Percentiles rank a stretch among this genome's conserved stretches.
Evolutionary conservation across 2,113 vertebrate genomes (phyloP).

Genomic region (Tauraco erythrolophus): DNA sequence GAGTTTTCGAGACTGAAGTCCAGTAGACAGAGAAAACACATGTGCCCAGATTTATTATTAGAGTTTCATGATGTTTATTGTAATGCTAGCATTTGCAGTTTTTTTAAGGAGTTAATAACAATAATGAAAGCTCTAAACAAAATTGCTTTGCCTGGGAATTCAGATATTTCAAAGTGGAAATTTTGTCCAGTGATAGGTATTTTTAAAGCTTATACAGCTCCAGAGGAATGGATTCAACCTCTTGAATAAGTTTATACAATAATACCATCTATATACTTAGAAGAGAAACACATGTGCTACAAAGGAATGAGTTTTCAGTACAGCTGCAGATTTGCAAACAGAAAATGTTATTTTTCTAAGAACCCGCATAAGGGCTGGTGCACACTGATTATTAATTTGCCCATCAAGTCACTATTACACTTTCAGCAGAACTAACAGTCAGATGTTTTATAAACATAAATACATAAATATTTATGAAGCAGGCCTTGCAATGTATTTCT

Average conservation of each 20-base stretch:
- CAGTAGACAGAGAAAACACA: not conserved
- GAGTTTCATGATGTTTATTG: not conserved
- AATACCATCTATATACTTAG: not conserved
- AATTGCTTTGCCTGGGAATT: not conserved
- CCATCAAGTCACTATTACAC: not conserved
- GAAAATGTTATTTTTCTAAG: not conserved
- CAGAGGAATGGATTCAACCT: not conserved
- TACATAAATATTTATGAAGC: conserved; percentile 10
- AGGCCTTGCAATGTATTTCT: conserved; percentile 12
- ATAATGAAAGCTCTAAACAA: not conserved
- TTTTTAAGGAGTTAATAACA: not conserved
- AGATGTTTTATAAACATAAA: conserved; percentile 25
- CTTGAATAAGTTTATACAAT: not conserved
- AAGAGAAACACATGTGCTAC: not conserved
- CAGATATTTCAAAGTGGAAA: not conserved
- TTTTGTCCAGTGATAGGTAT: not conserved
- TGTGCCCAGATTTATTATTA: not conserved
- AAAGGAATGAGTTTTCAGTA: not conserved
- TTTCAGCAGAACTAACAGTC: not conserved
- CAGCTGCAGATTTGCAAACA: not conserved
- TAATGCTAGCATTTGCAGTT: not conserved
- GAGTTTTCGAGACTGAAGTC: not conserved
- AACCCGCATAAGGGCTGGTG: not conserved
- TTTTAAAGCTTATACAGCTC: not conserved
- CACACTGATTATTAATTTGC: not conserved